Conservation (phyloP, 2,797 vertebrate genomes). For the Brachyrhaphis roseni region DNA sequence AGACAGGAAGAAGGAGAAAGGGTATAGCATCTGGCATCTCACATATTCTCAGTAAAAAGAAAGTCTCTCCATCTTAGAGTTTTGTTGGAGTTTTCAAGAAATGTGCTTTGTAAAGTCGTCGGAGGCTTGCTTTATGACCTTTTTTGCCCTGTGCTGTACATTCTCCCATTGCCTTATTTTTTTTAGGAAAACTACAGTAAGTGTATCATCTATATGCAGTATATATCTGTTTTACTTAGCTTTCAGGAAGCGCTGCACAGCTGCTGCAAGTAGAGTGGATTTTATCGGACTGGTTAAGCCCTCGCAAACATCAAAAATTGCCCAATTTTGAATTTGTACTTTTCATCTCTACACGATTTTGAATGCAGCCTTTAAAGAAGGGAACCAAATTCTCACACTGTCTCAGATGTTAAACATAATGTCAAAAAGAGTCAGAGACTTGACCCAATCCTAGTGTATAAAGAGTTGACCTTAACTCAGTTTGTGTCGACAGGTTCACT, state of each 20-base stretch:
- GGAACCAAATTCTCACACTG: not conserved
- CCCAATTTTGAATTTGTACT: not conserved
- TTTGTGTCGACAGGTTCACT: not conserved
- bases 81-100: slow-evolving; percentile 22
- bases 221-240: not conserved
- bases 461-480: not conserved
- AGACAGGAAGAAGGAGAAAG: not conserved
- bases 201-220: not conserved
- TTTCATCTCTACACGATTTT: not conserved
- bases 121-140: not conserved
- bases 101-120: not conserved
- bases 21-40: slow-evolving; percentile 26
- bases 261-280: not conserved
- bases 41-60: slow-evolving; percentile 25
- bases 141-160: not conserved
- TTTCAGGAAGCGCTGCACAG: not conserved
- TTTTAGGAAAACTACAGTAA: not conserved
- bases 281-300: not conserved
- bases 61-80: slow-evolving; percentile 12
- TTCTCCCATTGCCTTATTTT: not conserved
- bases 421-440: not conserved
- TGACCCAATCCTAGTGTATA: not conserved
- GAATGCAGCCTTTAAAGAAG: not conserved
- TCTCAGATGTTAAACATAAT: not conserved
- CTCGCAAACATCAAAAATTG: not conserved